A percentile compares a stretch with the other conserved stretches of the same genome.
These are phyloP conservation scores for Odocoileus virginianus DNA, from an alignment of 2,113 vertebrate genomes.

Conservation along the genomic window DNA sequence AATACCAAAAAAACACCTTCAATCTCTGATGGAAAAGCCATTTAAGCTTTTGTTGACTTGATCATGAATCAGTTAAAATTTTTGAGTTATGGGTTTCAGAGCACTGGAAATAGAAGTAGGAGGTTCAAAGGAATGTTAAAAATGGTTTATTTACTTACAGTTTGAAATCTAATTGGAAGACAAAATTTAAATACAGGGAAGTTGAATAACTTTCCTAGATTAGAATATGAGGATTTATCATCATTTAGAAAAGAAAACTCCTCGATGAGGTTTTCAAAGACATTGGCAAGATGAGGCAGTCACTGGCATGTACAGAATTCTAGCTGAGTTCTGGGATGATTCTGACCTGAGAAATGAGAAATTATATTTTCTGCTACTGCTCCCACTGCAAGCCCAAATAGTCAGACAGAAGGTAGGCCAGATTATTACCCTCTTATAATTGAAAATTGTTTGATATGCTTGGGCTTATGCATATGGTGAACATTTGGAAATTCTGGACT, in stretches of 20 bases:
- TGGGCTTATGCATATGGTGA: background rate
- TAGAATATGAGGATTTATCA: background rate
- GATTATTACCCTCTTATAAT: background rate
- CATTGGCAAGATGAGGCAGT: background rate
- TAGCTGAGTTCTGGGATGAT: background rate
- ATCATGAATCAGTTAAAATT: background rate
- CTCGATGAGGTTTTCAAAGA: background rate
- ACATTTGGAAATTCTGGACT: constrained; percentile 39
- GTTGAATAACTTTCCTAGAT: background rate
- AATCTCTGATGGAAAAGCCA: background rate
- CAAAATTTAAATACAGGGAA: background rate
- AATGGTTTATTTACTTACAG: background rate
- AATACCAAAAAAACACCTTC: background rate
- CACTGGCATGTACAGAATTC: background rate
- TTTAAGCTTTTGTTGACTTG: constrained; percentile 9
- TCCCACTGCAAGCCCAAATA: background rate
- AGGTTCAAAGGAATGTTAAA: background rate
- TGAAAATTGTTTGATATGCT: constrained; percentile 38
- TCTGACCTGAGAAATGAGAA: background rate
- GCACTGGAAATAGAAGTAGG: background rate
- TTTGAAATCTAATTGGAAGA: constrained; percentile 10
- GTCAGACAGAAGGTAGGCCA: constrained; percentile 14
- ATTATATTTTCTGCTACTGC: background rate
- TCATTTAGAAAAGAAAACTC: background rate
- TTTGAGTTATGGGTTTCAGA: constrained; percentile 15